Evolutionary conservation across 1,140 invertebrate genomes (phyloP).

Genomic region (Zeugodacus cucurbitae): DNA sequence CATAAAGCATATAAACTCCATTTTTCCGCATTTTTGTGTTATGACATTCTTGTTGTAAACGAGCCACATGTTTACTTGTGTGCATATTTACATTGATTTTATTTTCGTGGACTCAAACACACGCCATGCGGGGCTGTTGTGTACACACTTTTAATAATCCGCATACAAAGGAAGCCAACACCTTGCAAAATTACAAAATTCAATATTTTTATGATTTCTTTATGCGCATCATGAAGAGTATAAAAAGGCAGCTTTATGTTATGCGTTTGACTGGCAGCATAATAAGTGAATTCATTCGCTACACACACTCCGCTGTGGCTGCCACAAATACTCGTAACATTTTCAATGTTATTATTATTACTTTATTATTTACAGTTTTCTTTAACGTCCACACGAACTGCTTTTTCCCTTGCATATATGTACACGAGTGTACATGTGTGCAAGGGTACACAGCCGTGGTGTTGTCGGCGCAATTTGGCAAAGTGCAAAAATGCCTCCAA

Average conservation of each 20-base stretch:
- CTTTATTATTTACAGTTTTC: background rate
- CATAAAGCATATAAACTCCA: no score
- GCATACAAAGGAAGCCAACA: background rate
- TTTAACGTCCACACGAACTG: background rate
- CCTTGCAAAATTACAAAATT: background rate
- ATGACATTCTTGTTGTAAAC: no score
- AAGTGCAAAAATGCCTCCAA: background rate
- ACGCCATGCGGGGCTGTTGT: no score
- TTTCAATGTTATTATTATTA: background rate
- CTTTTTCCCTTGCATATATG: background rate
- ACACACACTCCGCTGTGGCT: background rate
- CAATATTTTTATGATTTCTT: slow-evolving; percentile 25
- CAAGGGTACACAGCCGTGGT: background rate
- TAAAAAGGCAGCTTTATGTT: background rate
- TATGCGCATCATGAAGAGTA: background rate
- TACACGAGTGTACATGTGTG: background rate
- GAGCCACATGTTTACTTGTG: no score
- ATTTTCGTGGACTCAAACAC: no score
- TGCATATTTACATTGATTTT: no score
- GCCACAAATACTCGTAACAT: background rate
- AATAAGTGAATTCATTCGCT: background rate
- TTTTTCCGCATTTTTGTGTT: no score
- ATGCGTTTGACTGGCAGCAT: background rate
- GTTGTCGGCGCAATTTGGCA: background rate
- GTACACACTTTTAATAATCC: background rate